Base-by-base conservation (phyloP, 2,888 invertebrate genomes). In the Agrochola lota region DNA sequence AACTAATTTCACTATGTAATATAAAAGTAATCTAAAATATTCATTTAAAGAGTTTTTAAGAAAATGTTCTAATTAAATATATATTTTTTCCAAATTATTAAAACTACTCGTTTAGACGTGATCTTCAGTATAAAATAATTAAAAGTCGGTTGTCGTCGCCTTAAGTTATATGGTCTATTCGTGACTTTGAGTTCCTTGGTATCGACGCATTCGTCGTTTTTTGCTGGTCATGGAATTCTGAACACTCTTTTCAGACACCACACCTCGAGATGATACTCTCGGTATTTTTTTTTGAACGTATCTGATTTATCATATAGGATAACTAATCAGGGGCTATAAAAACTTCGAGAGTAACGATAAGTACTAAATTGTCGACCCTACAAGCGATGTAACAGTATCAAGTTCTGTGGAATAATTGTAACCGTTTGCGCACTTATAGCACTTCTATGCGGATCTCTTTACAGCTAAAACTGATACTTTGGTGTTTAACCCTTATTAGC, bases 381-480 rank as follows among this genome's bases (percentile, higher is more conserved):
- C n/a, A 35, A 49, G 60, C 17, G n/a, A 40, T 57, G 26, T 26
- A 49, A 20, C 8, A 30, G 73, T 82, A 76, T 82, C 76, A 82
- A 78, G 73, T 87, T 83, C 72, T 76, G 76, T 43, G 81, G 73
- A 71, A 84, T 83, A 78, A 84, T 80, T 83, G 83, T 84, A 81
- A 74, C 80, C 78, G 78, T 84, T 79, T 84, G 71, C 77, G 93
- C 95, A 95, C 94, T 95, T 95, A 88, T 94, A 93, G 88, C 87
- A 89, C 95, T 95, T 95, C 95, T 78, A 92, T 92, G 92, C 89
- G 91, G 89, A 91, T 88, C 87, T 87, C 71, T 85, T 88, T 86
- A 88, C 88, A 81, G 84, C 71, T 89, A 79, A 87, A 92, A 90
- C 83, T 90, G 93, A 94, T 93, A 94, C 93, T 86, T 88, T 85